Evolutionary conservation across 2,888 invertebrate species (phyloP), one percentile per base, ranked within the genome.

Genomic region (Drosophila neonasuta): DNA sequence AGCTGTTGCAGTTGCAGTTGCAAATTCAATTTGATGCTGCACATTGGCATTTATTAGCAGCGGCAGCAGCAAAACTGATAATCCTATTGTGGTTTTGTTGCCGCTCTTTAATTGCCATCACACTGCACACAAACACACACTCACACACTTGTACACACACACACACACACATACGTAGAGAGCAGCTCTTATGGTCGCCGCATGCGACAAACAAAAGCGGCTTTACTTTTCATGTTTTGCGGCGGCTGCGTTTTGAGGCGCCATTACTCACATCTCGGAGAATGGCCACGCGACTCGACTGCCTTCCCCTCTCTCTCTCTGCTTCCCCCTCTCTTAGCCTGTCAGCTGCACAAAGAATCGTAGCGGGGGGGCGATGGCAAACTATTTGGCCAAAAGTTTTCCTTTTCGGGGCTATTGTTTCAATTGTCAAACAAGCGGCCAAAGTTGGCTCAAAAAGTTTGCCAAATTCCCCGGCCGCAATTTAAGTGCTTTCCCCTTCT

Each of bases 171-270:
- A 60, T n/a, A 36, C 56, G 32, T 44, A 55, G 9, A 15, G 30
- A 39, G 42, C 32, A 17, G 15, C 9, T 17, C 48, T 24, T 17
- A n/a, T 41, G 13, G 10, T 20, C 24, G 34, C 41, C 32, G 39
- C 59, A 51, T 54, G 58, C 36, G 64, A 64, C 82, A 79, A 75
- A 82, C 82, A 82, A 68, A 82, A 74, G 66, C 69, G 69, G 80
- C 71, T 80, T 86, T 83, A 66, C 68, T 69, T 80, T 68, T 67
- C 72, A 78, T 83, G 80, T 74, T 86, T 70, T 83, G 83, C 41
- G 82, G 88, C 68, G 61, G 52, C 67, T 83, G 84, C 71, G 86
- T 83, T 87, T 86, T 78, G 88, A 86, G 86, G 72, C 74, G 73
- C 75, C 87, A 87, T 87, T 82, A 87, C 84, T 83, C 86, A 87